phyloP scores from a whole-genome alignment of 2,888 invertebrate genomes.

The Drosophila pegasa region DNA sequence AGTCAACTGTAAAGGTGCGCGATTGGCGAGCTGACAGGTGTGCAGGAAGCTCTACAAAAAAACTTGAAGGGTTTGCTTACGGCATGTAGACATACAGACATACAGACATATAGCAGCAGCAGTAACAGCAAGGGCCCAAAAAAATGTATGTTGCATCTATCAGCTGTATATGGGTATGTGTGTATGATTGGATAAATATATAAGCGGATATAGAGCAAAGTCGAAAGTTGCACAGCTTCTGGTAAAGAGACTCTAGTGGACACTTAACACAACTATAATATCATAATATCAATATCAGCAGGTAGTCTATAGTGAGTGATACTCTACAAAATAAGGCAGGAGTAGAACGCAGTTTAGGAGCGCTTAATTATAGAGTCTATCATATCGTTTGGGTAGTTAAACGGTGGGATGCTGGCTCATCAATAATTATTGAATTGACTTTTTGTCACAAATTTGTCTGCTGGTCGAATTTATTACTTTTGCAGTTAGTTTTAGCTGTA shows the following conservation, averaged over 20 bases:
- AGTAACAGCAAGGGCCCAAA: neutral
- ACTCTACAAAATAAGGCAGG: neutral
- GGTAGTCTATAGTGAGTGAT: neutral
- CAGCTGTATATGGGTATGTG: neutral
- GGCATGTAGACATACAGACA: constrained; percentile 4
- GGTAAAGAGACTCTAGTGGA: neutral
- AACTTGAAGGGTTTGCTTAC: constrained; percentile 11
- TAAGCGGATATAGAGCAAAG: neutral
- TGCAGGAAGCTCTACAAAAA: constrained; percentile 48
- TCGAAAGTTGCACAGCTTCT: neutral
- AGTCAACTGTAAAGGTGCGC: constrained; percentile 64
- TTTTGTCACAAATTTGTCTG: no score
- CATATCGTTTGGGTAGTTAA: no score
- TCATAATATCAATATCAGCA: no score
- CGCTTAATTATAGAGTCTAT: neutral
- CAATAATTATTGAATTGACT: no score
- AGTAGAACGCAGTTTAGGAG: no score
- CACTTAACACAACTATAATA: no score
- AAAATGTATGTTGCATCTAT: neutral
- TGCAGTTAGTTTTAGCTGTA: no score
- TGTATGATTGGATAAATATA: no score
- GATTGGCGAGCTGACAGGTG: constrained; percentile 52
- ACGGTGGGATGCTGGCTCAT: no score
- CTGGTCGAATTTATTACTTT: no score
- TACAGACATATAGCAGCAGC: neutral